These are phyloP conservation scores for Pachypeltis micranthus DNA, from an alignment of 1,140 invertebrate genomes.

Conservation along the genomic window DNA sequence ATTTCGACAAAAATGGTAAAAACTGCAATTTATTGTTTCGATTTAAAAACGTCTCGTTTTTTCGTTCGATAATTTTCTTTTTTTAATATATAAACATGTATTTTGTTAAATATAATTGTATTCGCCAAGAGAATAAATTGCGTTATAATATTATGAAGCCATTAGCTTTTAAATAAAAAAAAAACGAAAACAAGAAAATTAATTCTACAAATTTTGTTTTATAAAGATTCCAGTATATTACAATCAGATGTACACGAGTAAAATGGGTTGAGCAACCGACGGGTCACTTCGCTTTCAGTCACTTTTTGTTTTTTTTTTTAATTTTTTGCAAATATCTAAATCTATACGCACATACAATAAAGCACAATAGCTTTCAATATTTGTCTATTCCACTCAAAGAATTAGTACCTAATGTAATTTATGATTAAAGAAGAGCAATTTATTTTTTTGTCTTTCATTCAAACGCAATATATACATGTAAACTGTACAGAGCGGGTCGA, in stretches of 20 bases:
- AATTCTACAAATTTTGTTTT: conserved; percentile 18
- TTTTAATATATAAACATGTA: conserved; percentile 4
- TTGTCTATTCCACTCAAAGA: conserved; percentile 23
- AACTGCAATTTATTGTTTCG: too few species aligned
- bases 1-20: too few species aligned
- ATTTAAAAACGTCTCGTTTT: not conserved
- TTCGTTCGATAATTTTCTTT: not conserved
- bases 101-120: conserved; percentile 13
- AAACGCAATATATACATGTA: too few species aligned
- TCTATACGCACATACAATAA: conserved; percentile 25
- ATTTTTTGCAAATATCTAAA: conserved; percentile 17
- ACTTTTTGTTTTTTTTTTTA: conserved; percentile 8
- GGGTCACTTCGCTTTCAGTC: conserved; percentile 16
- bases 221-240: conserved; percentile 20
- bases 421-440: conserved; percentile 14
- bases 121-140: conserved; percentile 7
- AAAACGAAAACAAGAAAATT: too few species aligned
- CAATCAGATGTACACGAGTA: conserved; percentile 12
- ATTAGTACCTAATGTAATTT: conserved; percentile 25
- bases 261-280: conserved; percentile 14
- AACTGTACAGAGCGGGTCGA: too few species aligned
- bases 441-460: too few species aligned
- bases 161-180: conserved; percentile 20
- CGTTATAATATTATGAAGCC: conserved; percentile 16
- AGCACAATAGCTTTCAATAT: conserved; percentile 16